Conservation (phyloP, 2,797 vertebrate species). For the Enteromius thamalakanensis region DNA sequence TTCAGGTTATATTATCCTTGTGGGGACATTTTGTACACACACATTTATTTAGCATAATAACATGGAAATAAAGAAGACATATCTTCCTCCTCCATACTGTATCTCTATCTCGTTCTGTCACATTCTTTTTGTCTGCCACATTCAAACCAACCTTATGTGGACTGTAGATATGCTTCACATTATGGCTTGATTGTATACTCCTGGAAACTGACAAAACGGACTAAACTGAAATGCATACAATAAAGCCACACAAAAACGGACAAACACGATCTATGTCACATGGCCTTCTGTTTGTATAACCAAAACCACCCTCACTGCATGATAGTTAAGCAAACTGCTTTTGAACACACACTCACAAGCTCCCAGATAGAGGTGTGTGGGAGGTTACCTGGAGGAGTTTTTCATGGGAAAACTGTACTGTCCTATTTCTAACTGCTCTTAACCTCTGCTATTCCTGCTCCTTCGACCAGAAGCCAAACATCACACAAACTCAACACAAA, state of each 20-base stretch:
- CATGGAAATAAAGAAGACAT: background rate
- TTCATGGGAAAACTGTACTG: slow-evolving; percentile 36
- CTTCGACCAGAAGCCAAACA: slow-evolving; percentile 32
- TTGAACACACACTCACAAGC: slow-evolving; percentile 4
- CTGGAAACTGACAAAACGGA: background rate
- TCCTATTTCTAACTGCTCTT: slow-evolving; percentile 30
- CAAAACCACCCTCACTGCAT: slow-evolving; percentile 6
- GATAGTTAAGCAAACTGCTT: slow-evolving; percentile 27
- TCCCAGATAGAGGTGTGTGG: background rate
- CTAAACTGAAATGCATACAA: background rate
- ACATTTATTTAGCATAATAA: background rate
- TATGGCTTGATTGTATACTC: background rate
- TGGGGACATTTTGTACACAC: too few relatives aligned
- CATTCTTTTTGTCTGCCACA: background rate
- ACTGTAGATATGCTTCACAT: slow-evolving; percentile 3
- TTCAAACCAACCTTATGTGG: background rate
- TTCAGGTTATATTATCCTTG: too few relatives aligned
- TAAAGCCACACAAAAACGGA: background rate
- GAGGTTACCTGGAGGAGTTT: slow-evolving; percentile 11
- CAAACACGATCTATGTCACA: background rate
- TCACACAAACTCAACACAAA: slow-evolving; percentile 27
- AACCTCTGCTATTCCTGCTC: slow-evolving; percentile 37
- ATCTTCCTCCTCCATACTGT: background rate
- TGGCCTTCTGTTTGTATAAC: slow-evolving; percentile 6
- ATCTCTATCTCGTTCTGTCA: background rate